These are phyloP conservation scores for Brachyopa scutellaris DNA, from an alignment of 2,888 invertebrate species.

Conservation along the genomic window DNA sequence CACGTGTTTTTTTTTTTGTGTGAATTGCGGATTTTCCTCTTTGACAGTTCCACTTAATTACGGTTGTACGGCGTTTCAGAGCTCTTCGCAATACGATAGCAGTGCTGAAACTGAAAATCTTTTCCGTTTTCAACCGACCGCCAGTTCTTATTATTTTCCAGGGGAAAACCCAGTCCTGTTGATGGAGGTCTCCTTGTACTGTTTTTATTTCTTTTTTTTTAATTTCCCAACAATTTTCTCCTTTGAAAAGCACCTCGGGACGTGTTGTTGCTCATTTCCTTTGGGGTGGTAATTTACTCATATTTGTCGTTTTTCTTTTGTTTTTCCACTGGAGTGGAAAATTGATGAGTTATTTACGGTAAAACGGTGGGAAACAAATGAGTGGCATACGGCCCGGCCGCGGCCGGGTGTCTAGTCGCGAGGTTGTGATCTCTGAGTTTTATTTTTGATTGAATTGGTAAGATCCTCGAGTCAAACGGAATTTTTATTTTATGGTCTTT, in stretches of 20 bases:
- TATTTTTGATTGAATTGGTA: conserved; percentile 22
- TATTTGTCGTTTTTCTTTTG: conserved; percentile 55
- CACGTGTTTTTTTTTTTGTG: background rate
- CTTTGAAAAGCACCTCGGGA: conserved; percentile 13
- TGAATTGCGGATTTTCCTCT: conserved; percentile 27
- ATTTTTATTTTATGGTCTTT: background rate
- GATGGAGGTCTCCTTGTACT: conserved; percentile 35
- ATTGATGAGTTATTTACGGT: conserved; percentile 59
- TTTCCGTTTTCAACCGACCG: conserved; percentile 19
- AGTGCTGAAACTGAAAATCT: conserved; percentile 59
- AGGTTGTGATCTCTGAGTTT: conserved; percentile 33
- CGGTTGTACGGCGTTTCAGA: conserved; percentile 26
- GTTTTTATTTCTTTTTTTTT: conserved; percentile 9
- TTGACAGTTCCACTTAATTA: conserved; percentile 61
- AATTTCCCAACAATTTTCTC: conserved; percentile 14
- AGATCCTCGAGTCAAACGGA: conserved; percentile 17
- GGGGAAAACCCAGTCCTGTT: conserved; percentile 47
- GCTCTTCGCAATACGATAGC: conserved; percentile 65
- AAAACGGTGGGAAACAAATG: conserved; percentile 15
- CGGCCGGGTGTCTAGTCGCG: background rate
- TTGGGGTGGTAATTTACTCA: conserved; percentile 66
- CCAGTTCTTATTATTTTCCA: conserved; percentile 60
- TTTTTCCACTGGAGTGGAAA: conserved; percentile 64
- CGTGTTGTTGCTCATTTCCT: conserved; percentile 30
- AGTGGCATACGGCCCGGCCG: background rate